Evolutionary conservation across 1,140 invertebrate genomes (phyloP), one percentile per base, ranked within the genome.

Genomic region (Drosophila fuyamai): DNA sequence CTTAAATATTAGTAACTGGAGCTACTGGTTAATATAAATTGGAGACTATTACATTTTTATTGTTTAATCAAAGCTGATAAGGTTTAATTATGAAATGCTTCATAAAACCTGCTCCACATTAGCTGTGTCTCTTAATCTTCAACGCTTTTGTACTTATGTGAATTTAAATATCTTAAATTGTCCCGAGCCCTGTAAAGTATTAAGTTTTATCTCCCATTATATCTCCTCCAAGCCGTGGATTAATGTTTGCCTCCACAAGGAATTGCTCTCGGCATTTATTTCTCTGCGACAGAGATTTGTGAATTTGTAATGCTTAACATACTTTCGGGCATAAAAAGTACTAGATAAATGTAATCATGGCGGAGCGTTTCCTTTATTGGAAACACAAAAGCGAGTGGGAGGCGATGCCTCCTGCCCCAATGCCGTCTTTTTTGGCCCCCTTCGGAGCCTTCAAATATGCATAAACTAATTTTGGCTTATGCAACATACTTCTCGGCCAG

Each of bases 391-490:
- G 65, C 65, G 35, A 40, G 59, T 65, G 62, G 62, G 43, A 23
- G 62, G 58, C 10, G 0, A 1, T 5, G 29, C 14, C 23, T 38
- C 13, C 61, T 8, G 46, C 14, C n/a, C 7, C 1, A 32, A 7
- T 5, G 29, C 40, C 40, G 23, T 32, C 35, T 8, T 63, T 32
- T 53, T 73, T 18, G 70, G 23, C 38, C 47, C 62, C 53, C 54
- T 40, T 38, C 36, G 41, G 40, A 54, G 54, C 63, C 59, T 46
- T 81, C 78, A 81, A 81, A 81, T 81, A 81, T 81, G 78, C 78
- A 81, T 71, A 81, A 81, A 76, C 78, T 71, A 81, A 81, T 81
- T 81, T 81, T 58, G 67, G 56, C 79, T 81, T 72, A 81, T 81
- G 79, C 79, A 81, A 80, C 78, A 81, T 81, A 50, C 72, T 81